Evolutionary conservation across 2,797 vertebrate genomes (phyloP).

Genomic region (Botia almorhae): DNA sequence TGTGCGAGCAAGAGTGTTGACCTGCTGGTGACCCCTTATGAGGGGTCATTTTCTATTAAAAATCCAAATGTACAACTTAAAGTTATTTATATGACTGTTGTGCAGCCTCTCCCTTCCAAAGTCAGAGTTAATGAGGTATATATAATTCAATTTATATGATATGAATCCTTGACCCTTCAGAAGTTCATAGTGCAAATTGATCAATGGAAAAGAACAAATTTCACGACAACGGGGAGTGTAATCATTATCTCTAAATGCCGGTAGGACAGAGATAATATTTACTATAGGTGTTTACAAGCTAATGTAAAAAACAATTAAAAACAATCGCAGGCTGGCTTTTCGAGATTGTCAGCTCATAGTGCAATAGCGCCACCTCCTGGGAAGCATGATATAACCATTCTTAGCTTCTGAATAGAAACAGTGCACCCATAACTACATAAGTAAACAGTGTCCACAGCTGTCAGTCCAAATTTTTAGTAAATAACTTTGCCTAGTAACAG

Average conservation of each 20-base stretch:
- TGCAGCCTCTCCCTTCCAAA: neutral
- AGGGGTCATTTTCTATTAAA: neutral
- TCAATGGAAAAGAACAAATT: neutral
- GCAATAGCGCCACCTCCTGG: conserved; percentile 51
- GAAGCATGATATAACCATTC: neutral
- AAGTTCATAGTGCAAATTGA: neutral
- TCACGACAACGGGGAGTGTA: neutral
- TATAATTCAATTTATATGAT: neutral
- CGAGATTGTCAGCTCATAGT: neutral
- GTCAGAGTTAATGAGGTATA: neutral
- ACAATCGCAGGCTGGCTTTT: neutral
- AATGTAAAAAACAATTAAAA: conserved; percentile 2
- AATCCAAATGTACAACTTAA: neutral
- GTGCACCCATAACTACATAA: neutral
- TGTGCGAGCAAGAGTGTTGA: neutral
- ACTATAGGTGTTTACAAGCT: conserved; percentile 27
- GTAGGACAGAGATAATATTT: conserved; percentile 3
- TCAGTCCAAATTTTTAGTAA: neutral
- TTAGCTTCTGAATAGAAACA: neutral
- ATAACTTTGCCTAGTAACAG: neutral
- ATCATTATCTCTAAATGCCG: neutral
- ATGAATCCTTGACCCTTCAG: conserved; percentile 7
- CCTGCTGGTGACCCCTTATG: neutral
- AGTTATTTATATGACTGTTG: neutral
- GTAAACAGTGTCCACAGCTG: neutral